Evolutionary conservation across 2,888 invertebrate species (phyloP).

Genomic region (Andrena marginata): DNA sequence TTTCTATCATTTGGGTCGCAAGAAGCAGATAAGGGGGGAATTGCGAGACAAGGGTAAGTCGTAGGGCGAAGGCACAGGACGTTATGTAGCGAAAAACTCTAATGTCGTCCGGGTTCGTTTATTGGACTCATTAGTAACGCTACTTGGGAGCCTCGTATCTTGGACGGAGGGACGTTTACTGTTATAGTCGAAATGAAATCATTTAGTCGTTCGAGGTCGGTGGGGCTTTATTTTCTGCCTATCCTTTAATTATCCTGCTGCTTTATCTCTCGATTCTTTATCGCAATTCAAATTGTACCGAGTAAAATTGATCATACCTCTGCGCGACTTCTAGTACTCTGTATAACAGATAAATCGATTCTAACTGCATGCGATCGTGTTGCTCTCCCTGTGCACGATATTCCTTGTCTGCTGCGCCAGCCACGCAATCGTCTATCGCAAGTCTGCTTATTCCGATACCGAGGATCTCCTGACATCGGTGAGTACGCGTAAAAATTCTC

Average conservation of each 20-base stretch:
- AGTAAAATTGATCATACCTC: no score
- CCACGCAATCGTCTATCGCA: slow-evolving; percentile 64
- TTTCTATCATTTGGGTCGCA: not conserved
- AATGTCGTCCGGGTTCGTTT: not conserved
- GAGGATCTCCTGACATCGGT: slow-evolving; percentile 34
- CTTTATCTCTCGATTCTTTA: no score
- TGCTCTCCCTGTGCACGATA: slow-evolving; percentile 56
- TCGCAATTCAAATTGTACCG: no score
- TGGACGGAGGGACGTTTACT: not conserved
- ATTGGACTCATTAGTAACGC: not conserved
- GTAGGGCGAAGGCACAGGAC: not conserved
- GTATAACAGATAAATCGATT: slow-evolving; percentile 36
- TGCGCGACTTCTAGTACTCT: not conserved
- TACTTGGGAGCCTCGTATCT: not conserved
- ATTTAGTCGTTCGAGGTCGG: not conserved
- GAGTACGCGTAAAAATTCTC: slow-evolving; percentile 48
- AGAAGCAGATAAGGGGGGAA: not conserved
- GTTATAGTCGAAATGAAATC: not conserved
- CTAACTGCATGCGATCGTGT: slow-evolving; percentile 51
- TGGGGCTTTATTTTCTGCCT: no score
- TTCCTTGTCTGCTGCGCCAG: slow-evolving; percentile 54
- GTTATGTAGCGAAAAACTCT: not conserved
- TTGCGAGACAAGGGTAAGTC: not conserved
- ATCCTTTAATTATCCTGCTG: no score
- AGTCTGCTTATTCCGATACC: slow-evolving; percentile 50